These are phyloP conservation scores for Phytoseiulus persimilis DNA, from an alignment of 2,888 invertebrate species.

Conservation along the genomic window DNA sequence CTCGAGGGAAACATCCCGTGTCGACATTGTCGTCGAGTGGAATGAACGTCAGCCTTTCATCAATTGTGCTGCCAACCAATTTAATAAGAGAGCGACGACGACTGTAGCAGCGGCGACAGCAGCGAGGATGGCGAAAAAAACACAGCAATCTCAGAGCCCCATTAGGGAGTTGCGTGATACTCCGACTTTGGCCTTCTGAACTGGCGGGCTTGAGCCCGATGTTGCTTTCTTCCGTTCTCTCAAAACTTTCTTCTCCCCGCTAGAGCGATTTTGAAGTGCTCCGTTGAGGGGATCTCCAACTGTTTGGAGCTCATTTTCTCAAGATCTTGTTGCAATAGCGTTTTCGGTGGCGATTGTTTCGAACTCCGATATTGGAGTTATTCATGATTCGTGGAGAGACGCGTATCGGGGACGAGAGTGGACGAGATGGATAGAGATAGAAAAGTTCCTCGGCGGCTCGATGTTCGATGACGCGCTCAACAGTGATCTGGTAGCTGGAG, in stretches of 20 bases:
- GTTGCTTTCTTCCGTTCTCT: background rate
- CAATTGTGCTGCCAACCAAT: conserved; percentile 37
- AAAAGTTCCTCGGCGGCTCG: too few relatives aligned
- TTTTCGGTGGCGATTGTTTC: too few relatives aligned
- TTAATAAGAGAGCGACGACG: conserved; percentile 7
- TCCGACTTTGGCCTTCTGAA: background rate
- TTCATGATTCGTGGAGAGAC: too few relatives aligned
- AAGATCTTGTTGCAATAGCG: too few relatives aligned
- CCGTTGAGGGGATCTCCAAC: background rate
- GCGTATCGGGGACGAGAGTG: too few relatives aligned
- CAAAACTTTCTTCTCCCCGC: background rate
- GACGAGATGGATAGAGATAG: too few relatives aligned
- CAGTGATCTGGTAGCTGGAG: background rate
- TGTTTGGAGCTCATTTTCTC: too few relatives aligned
- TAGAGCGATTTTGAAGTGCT: background rate
- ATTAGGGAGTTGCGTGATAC: background rate
- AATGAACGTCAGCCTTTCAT: conserved; percentile 6
- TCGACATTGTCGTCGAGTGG: background rate
- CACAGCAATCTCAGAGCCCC: background rate
- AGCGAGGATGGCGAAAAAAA: background rate
- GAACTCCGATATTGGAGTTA: too few relatives aligned
- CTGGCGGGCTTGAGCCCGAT: background rate
- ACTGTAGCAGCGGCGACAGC: background rate
- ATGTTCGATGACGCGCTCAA: too few relatives aligned
- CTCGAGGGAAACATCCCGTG: background rate